Evolutionary conservation across 2,113 vertebrate genomes (phyloP), one percentile per base, ranked within the genome.

Genomic region (Crotophaga sulcirostris): DNA sequence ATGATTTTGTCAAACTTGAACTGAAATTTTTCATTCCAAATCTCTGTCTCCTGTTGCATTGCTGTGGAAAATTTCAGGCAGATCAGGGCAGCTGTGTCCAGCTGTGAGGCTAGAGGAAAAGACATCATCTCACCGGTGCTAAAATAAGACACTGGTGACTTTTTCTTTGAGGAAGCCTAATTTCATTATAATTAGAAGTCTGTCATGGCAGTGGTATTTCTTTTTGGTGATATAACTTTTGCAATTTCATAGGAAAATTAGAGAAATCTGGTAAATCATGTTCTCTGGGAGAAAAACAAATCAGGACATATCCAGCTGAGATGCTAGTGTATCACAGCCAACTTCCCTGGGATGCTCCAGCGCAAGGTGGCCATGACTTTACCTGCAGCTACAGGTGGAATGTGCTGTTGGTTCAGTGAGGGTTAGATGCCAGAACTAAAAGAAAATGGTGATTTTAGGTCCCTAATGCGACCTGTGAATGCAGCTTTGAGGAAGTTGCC

Each of bases 1-100:
- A 38, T 70, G 60, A 42, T 72, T 89, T 92, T 89, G 76, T 90
- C 87, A 93, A 77, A 91, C 31, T 55, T 70, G n/a, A 74, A 51
- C 47, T 3, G 17, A 87, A 70, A 25, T 40, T 86, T 90, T 92
- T 85, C 34, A 49, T 80, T 85, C 76, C 56, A 51, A 66, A 70
- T 63, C 60, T 87, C 67, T 77, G 33, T 36, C 55, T 94, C 33
- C 55, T 69, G 42, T 28, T 84, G 84, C 73, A 95, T 77, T 86
- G 47, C 21, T 77, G 51, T 42, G 13, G 42, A 88, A 76, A 40
- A 83, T 59, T 88, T 91, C 55, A 81, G 59, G 16, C 55, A 77
- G 59, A 91, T 42, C 45, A 70, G 45, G 16, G 23, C 82, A 83
- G 78, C 59, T 62, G 31, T 79, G 62, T 86, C 84, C 72, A 90